Base-by-base conservation (phyloP, 2,888 invertebrate species). In the Lepeophtheirus nordmannii region DNA sequence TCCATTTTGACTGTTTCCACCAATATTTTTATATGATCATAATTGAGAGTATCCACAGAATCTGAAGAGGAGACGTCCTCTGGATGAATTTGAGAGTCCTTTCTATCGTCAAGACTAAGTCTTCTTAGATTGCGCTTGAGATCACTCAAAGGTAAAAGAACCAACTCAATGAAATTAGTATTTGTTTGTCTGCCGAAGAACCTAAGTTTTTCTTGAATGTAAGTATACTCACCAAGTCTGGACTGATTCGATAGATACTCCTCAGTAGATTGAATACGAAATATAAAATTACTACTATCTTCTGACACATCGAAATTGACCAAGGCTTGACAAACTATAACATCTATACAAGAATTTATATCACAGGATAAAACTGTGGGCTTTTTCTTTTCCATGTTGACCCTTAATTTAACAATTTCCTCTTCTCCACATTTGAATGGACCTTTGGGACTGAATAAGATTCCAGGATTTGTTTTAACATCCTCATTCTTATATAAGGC, bases 401-500 rank as follows among this genome's bases (percentile, higher is more conserved):
- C 53, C 14, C 17, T 14, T 17, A 46, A 17, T 17, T 46, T 46
- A 14, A 46, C 53, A 46, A 46, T 46, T 46, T 46, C 5, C 8
- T 46, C 53, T 17, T 46, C 53, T 17, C 14, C 17, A n/a, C 53
- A 14, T 17, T 46, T 14, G 17, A 17, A 17, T 14, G 53, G 17
- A 46, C 91, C 85, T 73, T 88, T 83, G 0, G 91, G 85, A 70
- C 93, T 92, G 69, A 91, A 82, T 68, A 94, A 85, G 73, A 91
- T 83, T 0, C 94, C 94, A 56, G 86, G 83, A 78, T 96, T 94
- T 14, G 88, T 86, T 67, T 78, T 80, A 22, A 81, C 80, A 75
- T 93, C 87, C 64, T 83, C 82, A 73, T 85, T 82, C 0, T 81
- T 79, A 76, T 86, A 92, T n/a, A 2, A 57, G 39, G 63, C 56